Conservation (phyloP, 2,888 invertebrate genomes). For the Toxonevra muliebris region DNA sequence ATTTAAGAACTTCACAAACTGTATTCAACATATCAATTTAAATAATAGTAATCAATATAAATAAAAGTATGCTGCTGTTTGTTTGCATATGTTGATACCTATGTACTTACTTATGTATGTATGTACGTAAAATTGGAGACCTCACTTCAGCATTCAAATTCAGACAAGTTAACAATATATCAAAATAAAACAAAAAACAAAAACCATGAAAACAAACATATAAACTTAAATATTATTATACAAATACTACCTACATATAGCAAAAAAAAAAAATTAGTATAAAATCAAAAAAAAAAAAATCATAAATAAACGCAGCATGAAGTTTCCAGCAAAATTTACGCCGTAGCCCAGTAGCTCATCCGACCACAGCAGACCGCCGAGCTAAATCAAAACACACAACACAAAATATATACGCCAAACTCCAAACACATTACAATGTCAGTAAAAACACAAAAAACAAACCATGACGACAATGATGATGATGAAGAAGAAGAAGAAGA, state of each 20-base stretch:
- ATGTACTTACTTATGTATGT: too few species aligned
- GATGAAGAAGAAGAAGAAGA: slow-evolving; percentile 1
- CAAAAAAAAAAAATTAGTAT: not conserved
- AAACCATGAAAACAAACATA: not conserved
- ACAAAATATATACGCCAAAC: too few species aligned
- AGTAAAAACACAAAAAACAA: not conserved
- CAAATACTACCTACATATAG: not conserved
- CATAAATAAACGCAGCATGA: slow-evolving; percentile 5
- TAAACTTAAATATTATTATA: not conserved
- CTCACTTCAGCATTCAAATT: not conserved
- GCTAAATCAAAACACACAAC: too few species aligned
- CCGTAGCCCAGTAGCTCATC: too few species aligned
- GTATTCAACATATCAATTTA: slow-evolving; percentile 1
- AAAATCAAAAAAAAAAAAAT: not conserved
- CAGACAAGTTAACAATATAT: not conserved
- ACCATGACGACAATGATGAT: not conserved
- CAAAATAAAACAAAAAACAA: not conserved
- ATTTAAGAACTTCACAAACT: slow-evolving; percentile 2
- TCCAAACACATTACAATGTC: too few species aligned
- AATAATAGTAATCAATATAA: slow-evolving; percentile 2
- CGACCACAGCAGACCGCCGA: too few species aligned
- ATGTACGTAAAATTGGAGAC: not conserved
- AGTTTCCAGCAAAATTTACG: too few species aligned
- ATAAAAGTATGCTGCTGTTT: not conserved
- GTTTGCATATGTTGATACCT: too few species aligned